Evolutionary conservation across 2,888 invertebrate genomes (phyloP).

Genomic region (Fabriciana adippe): DNA sequence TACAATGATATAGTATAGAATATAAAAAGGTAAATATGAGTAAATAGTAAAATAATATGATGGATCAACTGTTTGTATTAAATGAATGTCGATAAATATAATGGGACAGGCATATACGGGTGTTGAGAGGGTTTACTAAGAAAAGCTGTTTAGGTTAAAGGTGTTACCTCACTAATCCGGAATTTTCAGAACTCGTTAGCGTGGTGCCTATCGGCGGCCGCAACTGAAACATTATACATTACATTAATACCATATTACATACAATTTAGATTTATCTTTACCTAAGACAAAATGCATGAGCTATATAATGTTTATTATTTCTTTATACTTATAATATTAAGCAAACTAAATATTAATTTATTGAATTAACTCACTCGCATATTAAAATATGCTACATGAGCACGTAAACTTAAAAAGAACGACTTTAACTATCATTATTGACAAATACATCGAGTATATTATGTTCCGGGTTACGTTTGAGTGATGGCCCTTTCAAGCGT

Average conservation of each 20-base stretch:
- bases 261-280: background rate
- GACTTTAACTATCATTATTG: no score
- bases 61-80: background rate
- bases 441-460: no score
- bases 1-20: background rate
- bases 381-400: no score
- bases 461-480: no score
- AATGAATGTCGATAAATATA: background rate
- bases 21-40: background rate
- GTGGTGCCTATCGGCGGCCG: constrained; percentile 76
- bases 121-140: background rate
- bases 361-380: no score
- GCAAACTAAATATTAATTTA: no score
- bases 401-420: no score
- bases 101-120: background rate
- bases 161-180: constrained; percentile 80
- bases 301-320: no score
- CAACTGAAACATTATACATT: constrained; percentile 60
- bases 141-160: background rate
- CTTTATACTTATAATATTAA: no score
- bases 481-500: no score
- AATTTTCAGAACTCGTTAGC: constrained; percentile 80
- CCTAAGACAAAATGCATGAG: no score
- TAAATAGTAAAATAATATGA: background rate
- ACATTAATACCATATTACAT: background rate